Base-by-base conservation (phyloP, 1,140 invertebrate species). In the Drosophila trapezifrons region DNA sequence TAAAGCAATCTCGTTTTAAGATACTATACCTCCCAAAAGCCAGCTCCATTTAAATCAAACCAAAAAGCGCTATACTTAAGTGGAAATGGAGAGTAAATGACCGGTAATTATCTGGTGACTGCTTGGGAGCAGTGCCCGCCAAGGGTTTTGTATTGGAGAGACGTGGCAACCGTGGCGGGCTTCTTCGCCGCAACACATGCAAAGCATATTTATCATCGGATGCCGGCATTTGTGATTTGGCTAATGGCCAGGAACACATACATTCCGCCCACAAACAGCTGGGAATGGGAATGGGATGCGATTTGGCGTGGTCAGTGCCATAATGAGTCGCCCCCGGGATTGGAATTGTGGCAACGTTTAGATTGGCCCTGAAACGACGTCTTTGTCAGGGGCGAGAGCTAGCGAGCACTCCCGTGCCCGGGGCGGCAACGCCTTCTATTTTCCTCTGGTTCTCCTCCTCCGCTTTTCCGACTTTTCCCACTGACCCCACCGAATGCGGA, bases 251-350 rank as follows among this genome's bases (percentile, higher is more conserved):
- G 29, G 13, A 54, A 37, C 51, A 85, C 55, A 78, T 35, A 55
- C 49, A 59, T 55, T 62, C 64, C 20, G 47, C 64, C 67, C 67
- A 70, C 64, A 42, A 70, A 74, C 83, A 87, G 80, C 76, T 87
- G 76, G 76, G 78, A 70, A 84, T 83, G 20, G 42, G 65, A 43
- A 51, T 51, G 76, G 67, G 73, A 58, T 64, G 59, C 43, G 77
- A 59, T 86, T 78, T 89, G 83, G 84, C 45, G 81, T 87, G 80
- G 84, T 87, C 83, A 87, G 84, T 60, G 47, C 29, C 45, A 57
- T 15, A 52, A 20, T 51, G 46, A 32, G 49, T 40, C 43, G 52
- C 22, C 43, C 18, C 12, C 37, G 51, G 18, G 45, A 57, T 76
- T 75, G 72, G 62, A 76, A 52, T 20, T 51, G 51, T 52, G 62